These are phyloP conservation scores for Dendrophyllia cribrosa DNA, from an alignment of 64 coral and sea anemone species.

Conservation along the genomic window DNA sequence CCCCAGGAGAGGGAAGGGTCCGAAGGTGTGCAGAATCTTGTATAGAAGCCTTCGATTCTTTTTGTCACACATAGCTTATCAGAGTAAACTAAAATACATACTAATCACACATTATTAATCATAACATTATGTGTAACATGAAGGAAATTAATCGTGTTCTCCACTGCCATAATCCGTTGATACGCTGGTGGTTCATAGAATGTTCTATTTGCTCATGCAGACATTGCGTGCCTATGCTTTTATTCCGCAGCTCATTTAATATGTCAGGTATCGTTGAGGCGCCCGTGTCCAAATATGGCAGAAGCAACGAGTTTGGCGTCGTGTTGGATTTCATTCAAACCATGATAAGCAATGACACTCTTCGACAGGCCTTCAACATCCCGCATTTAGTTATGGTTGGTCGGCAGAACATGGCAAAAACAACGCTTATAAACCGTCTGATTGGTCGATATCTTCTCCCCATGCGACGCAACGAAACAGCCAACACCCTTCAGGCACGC, in stretches of 20 bases:
- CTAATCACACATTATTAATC: too few species aligned
- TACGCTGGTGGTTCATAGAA: too few species aligned
- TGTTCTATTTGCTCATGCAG: too few species aligned
- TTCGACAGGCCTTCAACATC: conserved; percentile 58
- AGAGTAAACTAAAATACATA: too few species aligned
- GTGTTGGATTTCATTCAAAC: conserved; percentile 67
- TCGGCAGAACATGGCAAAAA: conserved; percentile 73
- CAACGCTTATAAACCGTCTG: conserved; percentile 63
- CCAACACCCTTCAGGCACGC: conserved; percentile 72
- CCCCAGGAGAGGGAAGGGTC: too few species aligned
- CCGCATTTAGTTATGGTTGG: conserved; percentile 66
- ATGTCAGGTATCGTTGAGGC: neutral
- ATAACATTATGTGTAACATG: too few species aligned
- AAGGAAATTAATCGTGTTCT: too few species aligned
- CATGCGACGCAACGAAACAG: conserved; percentile 81
- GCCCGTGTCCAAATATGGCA: conserved; percentile 49
- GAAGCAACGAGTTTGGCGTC: conserved; percentile 48
- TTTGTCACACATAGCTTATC: too few species aligned
- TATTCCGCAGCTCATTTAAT: neutral
- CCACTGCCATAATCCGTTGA: too few species aligned
- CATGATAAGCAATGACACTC: conserved; percentile 32
- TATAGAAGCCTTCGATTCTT: too few species aligned
- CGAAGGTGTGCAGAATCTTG: too few species aligned
- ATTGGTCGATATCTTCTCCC: conserved; percentile 83
- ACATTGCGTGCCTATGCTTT: too few species aligned